Evolutionary conservation across 2,888 invertebrate species (phyloP), one percentile per base, ranked within the genome.

Genomic region (Eurytoma californica): DNA sequence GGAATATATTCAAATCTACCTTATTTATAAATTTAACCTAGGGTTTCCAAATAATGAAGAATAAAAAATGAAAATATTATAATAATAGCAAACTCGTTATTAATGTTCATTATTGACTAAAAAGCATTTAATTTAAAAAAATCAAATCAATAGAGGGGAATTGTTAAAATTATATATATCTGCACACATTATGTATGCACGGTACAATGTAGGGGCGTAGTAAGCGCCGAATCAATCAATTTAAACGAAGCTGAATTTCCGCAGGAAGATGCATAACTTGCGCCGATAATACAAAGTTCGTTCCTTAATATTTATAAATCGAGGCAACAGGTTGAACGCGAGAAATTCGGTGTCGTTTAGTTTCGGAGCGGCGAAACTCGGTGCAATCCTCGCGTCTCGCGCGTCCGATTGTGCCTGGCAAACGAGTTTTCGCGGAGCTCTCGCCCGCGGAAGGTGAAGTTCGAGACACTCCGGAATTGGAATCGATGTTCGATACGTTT

Each of bases 401-500:
- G 77, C 77, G 61, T 68, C 18, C 73, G 61, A 78, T 78, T 73
- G 67, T 61, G 49, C 68, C 61, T 61, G 77, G 58, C 49, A 77
- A 77, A 77, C 70, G 77, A 77, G 65, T 70, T 77, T 70, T 65
- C 77, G 65, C 66, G 66, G 66, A 30, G 24, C 39, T n/a, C 63
- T 63, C 55, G 51, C 60, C 28, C 18, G 39, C 39, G 16, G 24
- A n/a, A 20, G 67, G 60, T 16, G 60, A 77, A 76, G 68, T 73
- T 76, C 61, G 53, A 74, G 77, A 77, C 57, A 77, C 68, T 66
- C 53, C 63, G 60, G 70, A 80, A 80, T 80, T 78, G 75, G 68
- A 77, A 82, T 80, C 80, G 78, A 80, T 80, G 80, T 80, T 80
- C 77, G 69, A 79, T 75, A 72, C 74, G 66, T 79, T 77, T 77